Evolutionary conservation across 2,888 invertebrate genomes (phyloP).

Genomic region (Luperina testacea): DNA sequence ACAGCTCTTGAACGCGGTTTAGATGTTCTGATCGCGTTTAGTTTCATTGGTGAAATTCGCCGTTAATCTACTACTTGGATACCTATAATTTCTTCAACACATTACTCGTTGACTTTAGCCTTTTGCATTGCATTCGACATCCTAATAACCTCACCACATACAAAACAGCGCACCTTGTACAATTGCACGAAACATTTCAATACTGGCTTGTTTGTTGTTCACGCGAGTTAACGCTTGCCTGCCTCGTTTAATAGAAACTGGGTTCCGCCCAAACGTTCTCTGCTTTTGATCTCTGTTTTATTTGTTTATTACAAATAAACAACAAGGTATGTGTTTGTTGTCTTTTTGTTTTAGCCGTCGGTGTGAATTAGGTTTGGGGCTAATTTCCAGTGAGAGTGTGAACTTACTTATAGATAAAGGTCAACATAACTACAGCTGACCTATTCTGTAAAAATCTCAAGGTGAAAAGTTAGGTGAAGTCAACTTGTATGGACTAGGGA

Average conservation of each 20-base stretch:
- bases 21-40: background rate
- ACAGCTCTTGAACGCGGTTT: background rate
- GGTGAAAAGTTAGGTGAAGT: background rate
- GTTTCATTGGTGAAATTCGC: background rate
- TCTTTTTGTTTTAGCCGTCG: slow-evolving; percentile 36
- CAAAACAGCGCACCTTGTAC: slow-evolving; percentile 34
- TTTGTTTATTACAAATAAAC: slow-evolving; percentile 59
- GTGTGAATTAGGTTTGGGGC: background rate
- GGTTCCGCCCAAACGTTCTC: slow-evolving; percentile 50
- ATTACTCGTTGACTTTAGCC: background rate
- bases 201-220: slow-evolving; percentile 60
- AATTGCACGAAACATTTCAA: slow-evolving; percentile 57
- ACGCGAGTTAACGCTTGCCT: slow-evolving; percentile 68
- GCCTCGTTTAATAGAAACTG: slow-evolving; percentile 71
- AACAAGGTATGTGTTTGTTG: slow-evolving; percentile 13
- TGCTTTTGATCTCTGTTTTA: slow-evolving; percentile 59
- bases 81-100: background rate
- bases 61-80: background rate
- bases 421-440: background rate
- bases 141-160: slow-evolving; percentile 9
- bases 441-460: background rate
- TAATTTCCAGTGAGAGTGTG: background rate
- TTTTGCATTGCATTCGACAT: background rate
- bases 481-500: too few relatives aligned
- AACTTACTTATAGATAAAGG: background rate